Percentiles rank a stretch among this genome's conserved stretches.
phyloP scores from a whole-genome alignment of 2,888 invertebrate species.

The Oxycera nigricornis region DNA sequence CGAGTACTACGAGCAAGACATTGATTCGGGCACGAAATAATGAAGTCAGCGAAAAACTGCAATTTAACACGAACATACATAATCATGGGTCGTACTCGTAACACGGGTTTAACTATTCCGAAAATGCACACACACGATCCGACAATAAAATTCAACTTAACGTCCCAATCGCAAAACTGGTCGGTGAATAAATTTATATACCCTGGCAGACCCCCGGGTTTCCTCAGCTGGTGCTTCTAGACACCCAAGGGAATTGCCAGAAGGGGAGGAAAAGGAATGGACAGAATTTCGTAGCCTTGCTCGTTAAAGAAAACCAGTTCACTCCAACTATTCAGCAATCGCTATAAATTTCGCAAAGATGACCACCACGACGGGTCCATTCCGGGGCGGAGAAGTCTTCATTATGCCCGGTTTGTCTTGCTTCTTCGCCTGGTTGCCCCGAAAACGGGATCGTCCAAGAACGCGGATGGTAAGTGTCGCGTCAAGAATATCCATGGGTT shows the following conservation, averaged over 20 bases:
- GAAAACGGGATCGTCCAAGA: not conserved
- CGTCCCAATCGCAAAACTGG: conserved; percentile 16
- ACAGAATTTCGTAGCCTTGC: not conserved
- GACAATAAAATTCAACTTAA: not conserved
- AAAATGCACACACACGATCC: not conserved
- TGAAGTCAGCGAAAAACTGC: not conserved
- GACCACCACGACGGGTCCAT: not conserved
- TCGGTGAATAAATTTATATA: not conserved
- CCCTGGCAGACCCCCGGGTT: not conserved
- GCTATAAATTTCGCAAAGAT: not conserved
- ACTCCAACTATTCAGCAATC: not conserved
- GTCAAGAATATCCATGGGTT: not conserved
- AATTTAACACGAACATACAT: conserved; percentile 3
- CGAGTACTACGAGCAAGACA: not conserved
- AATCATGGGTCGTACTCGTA: not conserved
- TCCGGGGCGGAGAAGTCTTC: not conserved
- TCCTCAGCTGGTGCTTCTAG: too few species aligned
- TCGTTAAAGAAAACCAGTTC: not conserved
- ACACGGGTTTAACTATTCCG: not conserved
- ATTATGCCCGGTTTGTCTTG: not conserved
- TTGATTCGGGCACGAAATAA: not conserved
- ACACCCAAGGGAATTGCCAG: not conserved
- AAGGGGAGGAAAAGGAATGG: not conserved
- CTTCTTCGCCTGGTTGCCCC: not conserved
- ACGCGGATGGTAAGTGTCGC: not conserved